Base-by-base conservation (phyloP, 2,113 vertebrate species). In the Corapipo altera region DNA sequence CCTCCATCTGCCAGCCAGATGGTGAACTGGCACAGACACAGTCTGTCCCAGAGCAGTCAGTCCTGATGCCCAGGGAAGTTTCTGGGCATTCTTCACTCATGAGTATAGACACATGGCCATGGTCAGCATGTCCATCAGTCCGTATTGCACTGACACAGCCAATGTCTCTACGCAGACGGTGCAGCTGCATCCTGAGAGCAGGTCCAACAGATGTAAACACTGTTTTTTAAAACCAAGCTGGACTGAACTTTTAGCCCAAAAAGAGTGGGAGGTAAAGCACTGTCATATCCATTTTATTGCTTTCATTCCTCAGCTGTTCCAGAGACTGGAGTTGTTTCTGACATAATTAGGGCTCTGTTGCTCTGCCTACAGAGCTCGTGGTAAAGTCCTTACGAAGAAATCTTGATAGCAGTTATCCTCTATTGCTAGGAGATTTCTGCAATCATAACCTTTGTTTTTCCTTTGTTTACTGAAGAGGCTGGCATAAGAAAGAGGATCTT, bases 81-180 rank as follows among this genome's bases (percentile, higher is more conserved):
- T 84, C 72, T 84, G 83, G 72, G 12, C 55, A 27, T 6, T 65
- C n/a, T 65, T 75, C 23, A 17, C 28, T 55, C 83, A 35, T 1
- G 5, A 85, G 22, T 52, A 33, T 3, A 43, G 71, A 44, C 15
- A 15, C 0, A 0, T 2, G 15, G 39, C 43, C 15, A 12, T 0
- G 3, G 74, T 39, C 52, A 69, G 66, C 12, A 7, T 27, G 74
- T 14, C 43, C 1, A 0, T 19, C 66, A 65, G n/a, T 20, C 41
- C 23, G 2, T 19, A 48, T 1, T 21, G 37, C 71, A 57, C 30
- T 1, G 3, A 7, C 15, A 43, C 15, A 79, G 71, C 3, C 85
- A 28, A 6, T 2, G 55, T 32, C 72, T 43, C 32, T 17, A 24
- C 0, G 2, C 48, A 71, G 54, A 43, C 1, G 5, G 19, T 12